Evolutionary conservation across 2,888 invertebrate genomes (phyloP).

Genomic region (Panopea generosa): DNA sequence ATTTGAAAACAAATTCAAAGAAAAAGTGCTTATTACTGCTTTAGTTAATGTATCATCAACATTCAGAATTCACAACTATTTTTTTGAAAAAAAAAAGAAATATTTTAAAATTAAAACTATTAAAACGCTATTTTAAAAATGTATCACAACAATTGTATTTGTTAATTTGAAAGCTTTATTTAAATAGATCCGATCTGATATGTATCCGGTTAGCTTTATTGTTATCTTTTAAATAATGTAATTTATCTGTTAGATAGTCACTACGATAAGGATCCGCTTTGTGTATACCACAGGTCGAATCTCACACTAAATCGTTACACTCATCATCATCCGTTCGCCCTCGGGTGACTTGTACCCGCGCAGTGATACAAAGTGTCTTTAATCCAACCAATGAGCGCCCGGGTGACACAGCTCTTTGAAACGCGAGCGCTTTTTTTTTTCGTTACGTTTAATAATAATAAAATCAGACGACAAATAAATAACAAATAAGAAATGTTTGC

Average conservation of each 20-base stretch:
- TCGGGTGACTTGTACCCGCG: constrained; percentile 41
- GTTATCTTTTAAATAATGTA: constrained; percentile 30
- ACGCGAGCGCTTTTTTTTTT: not conserved
- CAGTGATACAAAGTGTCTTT: constrained; percentile 29
- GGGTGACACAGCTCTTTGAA: constrained; percentile 22
- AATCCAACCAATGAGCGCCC: constrained; percentile 45
- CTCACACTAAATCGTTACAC: constrained; percentile 34
- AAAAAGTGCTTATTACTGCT: constrained; percentile 3
- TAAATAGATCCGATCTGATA: constrained; percentile 16
- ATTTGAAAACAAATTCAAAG: constrained; percentile 3
- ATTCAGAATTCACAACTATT: too few species aligned
- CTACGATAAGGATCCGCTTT: constrained; percentile 39
- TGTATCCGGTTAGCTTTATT: constrained; percentile 37
- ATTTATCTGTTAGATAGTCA: constrained; percentile 31
- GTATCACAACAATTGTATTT: constrained; percentile 1
- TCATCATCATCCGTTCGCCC: constrained; percentile 35
- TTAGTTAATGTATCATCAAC: not conserved
- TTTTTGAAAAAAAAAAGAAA: too few species aligned
- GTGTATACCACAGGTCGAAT: constrained; percentile 37
- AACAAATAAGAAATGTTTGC: constrained; percentile 3
- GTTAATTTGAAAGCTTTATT: too few species aligned
- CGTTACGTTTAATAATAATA: too few species aligned
- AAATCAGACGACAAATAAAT: constrained; percentile 3
- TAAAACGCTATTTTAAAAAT: not conserved
- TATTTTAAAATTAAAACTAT: too few species aligned